Base-by-base conservation (phyloP, 2,888 invertebrate genomes). In the Diplolepis rosae region DNA sequence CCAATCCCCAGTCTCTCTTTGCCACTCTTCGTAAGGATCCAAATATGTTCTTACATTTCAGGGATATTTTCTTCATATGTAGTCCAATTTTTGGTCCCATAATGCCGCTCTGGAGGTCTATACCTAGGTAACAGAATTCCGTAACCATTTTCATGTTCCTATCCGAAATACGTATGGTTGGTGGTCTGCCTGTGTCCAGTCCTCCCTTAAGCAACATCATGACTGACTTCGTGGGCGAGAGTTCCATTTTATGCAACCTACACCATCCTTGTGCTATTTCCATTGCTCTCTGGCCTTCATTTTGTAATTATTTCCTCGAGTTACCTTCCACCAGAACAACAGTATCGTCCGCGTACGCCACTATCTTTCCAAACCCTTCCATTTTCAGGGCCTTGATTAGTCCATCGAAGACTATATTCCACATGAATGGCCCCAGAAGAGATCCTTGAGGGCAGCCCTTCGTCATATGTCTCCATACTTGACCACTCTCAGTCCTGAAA, bases 291-390 rank as follows among this genome's bases (percentile, higher is more conserved):
- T 52, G 32, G 0, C 67, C 71, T 32, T 50, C 32, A 0, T 27
- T 15, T 56, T 72, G 65, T 0, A 76, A 1, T 4, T 56, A 18
- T n/a, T 6, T 27, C 18, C 66, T 52, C 0, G 76, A 66, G 11
- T 71, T 51, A 0, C 73, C 77, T 7, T 39, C n/a, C 0, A 76
- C n/a, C 0, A 75, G 0, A 0, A 76, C 66, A 0, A 70, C 13
- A 1, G 68, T 28, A 45, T 80, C 79, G 24, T 79, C 77, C 5
- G 77, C 76, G 32, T 79, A 79, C 0, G 77, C 77, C 0, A 75
- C 54, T 0, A 56, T 9, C 4, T 32, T 15, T 4, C 13, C 11
- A 15, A 4, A 65, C 1, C 11, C 52, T 32, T 2, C 30, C 11
- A 5, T 45, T n/a, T 32, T 28, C 2, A 65, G 15, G 0, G 0